phyloP scores from a whole-genome alignment of 2,797 vertebrate genomes.

The Thamnophis elegans region DNA sequence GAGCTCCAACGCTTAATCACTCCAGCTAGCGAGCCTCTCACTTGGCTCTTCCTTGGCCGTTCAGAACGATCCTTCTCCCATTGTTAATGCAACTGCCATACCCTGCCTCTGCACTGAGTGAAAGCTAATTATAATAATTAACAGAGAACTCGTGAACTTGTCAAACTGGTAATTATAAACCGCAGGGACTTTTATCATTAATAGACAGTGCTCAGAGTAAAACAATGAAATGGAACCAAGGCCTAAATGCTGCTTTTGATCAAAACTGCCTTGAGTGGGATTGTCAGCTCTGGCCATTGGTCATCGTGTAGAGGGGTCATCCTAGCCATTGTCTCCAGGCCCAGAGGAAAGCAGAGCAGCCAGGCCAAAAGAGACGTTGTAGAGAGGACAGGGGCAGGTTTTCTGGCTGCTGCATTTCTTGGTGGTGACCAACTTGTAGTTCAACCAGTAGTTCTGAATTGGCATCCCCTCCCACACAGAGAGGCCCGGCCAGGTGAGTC shows the following conservation, averaged over 20 bases:
- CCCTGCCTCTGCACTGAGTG: constrained; percentile 67
- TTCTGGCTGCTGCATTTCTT: background rate
- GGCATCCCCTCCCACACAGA: background rate
- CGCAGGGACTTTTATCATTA: constrained; percentile 71
- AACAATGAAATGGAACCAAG: constrained; percentile 24
- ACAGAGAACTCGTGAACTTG: constrained; percentile 79
- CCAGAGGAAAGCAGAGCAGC: accelerated
- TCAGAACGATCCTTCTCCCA: constrained; percentile 60
- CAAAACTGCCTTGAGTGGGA: background rate
- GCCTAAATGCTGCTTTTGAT: constrained; percentile 23
- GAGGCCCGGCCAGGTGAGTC: background rate
- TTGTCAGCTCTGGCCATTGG: background rate
- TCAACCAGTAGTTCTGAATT: background rate
- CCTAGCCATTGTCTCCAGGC: background rate
- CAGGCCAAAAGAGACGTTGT: accelerated
- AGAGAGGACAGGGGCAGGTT: background rate
- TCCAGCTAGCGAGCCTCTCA: constrained; percentile 40
- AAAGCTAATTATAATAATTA: constrained; percentile 83
- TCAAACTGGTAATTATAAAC: constrained; percentile 81
- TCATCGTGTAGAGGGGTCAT: background rate
- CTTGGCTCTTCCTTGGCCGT: constrained; percentile 47
- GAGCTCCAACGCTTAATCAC: constrained; percentile 10
- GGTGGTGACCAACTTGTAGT: background rate
- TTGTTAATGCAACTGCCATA: constrained; percentile 75
- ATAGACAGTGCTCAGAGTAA: constrained; percentile 62